Evolutionary conservation across 2,797 vertebrate species (phyloP).

Genomic region (Gobio occitaniae): DNA sequence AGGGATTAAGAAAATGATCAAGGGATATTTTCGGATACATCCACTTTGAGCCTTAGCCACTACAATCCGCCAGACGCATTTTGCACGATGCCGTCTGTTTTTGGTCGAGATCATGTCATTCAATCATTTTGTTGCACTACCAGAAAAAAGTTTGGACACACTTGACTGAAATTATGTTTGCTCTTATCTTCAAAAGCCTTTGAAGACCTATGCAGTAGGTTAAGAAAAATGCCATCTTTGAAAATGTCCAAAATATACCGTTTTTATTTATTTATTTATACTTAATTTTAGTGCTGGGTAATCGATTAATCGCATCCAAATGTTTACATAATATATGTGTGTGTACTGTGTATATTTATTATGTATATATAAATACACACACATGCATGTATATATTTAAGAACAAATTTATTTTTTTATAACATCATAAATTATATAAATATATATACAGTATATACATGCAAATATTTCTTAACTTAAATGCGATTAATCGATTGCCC

Average conservation of each 20-base stretch:
- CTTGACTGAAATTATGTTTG: background rate
- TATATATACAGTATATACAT: no score
- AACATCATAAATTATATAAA: no score
- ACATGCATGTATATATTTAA: no score
- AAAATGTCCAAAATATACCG: background rate
- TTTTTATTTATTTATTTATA: background rate
- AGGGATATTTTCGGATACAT: slow-evolving; percentile 70
- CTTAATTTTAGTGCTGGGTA: background rate
- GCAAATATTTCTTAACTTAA: no score
- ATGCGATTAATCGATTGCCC: no score
- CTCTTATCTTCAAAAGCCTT: background rate
- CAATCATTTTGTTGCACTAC: background rate
- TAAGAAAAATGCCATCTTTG: background rate
- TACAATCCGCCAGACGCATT: slow-evolving; percentile 63
- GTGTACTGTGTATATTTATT: no score
- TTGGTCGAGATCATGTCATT: slow-evolving; percentile 16
- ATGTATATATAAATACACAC: no score
- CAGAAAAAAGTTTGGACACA: background rate
- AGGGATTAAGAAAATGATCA: slow-evolving; percentile 75
- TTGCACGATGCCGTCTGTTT: slow-evolving; percentile 10
- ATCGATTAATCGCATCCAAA: no score
- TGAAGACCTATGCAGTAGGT: background rate
- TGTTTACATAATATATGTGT: no score
- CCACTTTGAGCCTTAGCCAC: slow-evolving; percentile 70
- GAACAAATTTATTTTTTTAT: no score